Evolutionary conservation across 1,140 invertebrate species (phyloP).

Genomic region (Papilio machaon): DNA sequence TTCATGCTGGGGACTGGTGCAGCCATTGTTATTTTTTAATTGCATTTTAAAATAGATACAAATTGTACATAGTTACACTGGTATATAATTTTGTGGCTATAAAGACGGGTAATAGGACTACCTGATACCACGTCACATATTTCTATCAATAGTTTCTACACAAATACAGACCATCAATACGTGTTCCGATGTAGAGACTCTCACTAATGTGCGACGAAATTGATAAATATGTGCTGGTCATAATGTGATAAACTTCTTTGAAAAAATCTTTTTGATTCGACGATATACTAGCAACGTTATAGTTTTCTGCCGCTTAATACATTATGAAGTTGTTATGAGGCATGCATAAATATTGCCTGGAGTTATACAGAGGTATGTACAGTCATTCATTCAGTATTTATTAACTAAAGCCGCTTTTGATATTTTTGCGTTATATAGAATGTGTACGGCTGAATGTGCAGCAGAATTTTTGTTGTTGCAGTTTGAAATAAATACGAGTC

Average conservation of each 20-base stretch:
- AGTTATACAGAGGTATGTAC: background rate
- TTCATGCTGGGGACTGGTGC: background rate
- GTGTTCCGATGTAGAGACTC: background rate
- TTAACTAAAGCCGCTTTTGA: background rate
- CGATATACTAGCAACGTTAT: background rate
- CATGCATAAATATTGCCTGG: background rate
- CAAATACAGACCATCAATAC: constrained; percentile 16
- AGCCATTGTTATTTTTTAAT: background rate
- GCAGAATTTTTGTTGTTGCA: background rate
- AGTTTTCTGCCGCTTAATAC: background rate
- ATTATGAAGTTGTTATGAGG: background rate
- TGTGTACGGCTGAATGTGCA: background rate
- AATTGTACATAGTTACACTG: background rate
- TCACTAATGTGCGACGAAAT: background rate
- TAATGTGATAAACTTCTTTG: background rate
- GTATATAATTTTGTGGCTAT: background rate
- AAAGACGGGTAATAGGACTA: background rate
- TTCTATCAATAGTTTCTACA: background rate
- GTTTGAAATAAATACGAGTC: constrained; percentile 23
- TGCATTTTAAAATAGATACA: background rate
- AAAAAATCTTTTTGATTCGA: background rate
- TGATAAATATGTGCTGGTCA: background rate
- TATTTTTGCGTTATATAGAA: background rate
- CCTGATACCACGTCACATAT: constrained; percentile 4
- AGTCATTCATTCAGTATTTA: background rate